Evolutionary conservation across 2,888 invertebrate genomes (phyloP).

Genomic region (Lasioglossum pauxillum): DNA sequence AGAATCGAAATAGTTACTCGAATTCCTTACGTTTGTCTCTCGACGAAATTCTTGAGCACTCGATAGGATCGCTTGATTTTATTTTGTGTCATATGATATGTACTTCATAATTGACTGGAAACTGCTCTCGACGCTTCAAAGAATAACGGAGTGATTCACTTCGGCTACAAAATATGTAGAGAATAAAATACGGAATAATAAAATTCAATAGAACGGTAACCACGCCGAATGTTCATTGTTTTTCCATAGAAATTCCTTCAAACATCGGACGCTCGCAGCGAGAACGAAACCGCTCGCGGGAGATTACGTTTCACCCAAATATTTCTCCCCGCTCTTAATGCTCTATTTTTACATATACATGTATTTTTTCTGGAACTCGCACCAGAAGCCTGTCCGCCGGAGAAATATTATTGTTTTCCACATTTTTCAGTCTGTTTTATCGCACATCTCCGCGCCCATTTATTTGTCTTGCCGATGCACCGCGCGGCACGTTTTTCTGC

Average conservation of each 20-base stretch:
- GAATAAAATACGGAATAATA: not conserved
- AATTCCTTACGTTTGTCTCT: not conserved
- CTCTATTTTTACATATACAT: constrained; percentile 42
- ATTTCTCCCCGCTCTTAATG: not conserved
- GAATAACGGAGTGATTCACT: not conserved
- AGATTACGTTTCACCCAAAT: constrained; percentile 21
- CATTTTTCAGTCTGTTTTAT: constrained; percentile 37
- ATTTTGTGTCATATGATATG: not conserved
- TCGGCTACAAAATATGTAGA: not conserved
- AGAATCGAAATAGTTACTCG: not conserved
- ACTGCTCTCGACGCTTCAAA: too few relatives aligned
- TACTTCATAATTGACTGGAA: too few relatives aligned
- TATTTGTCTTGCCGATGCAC: constrained; percentile 37
- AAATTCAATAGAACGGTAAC: not conserved
- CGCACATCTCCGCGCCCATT: not conserved
- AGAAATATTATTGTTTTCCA: constrained; percentile 51
- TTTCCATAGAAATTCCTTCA: constrained; percentile 6
- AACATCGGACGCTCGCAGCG: not conserved
- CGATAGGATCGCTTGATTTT: not conserved
- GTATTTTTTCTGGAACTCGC: constrained; percentile 15
- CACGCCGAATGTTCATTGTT: not conserved
- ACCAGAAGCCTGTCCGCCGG: constrained; percentile 1
- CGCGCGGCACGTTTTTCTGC: not conserved
- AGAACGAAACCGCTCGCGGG: not conserved
- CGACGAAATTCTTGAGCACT: not conserved